phyloP scores from a whole-genome alignment of 2,888 invertebrate genomes.

The Bombylius discolor region DNA sequence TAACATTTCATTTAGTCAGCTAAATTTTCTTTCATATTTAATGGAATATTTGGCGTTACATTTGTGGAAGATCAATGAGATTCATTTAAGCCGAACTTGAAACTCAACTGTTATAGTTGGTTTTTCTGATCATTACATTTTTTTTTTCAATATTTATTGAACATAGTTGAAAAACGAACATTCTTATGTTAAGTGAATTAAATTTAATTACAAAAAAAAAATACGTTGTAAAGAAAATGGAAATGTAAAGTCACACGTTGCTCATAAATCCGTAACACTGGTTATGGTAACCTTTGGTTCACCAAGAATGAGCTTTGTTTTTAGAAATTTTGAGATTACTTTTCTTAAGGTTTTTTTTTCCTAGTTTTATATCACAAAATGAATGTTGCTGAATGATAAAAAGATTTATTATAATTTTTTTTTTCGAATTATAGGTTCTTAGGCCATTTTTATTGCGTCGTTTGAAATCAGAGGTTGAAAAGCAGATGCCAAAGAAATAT shows the following conservation, averaged over 20 bases:
- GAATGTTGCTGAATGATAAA: too few species aligned
- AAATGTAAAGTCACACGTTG: too few species aligned
- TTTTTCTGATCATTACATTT: background rate
- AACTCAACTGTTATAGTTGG: background rate
- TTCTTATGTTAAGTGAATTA: background rate
- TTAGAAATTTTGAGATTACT: too few species aligned
- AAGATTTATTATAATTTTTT: too few species aligned
- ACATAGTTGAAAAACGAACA: background rate
- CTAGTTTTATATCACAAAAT: too few species aligned
- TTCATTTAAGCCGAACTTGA: background rate
- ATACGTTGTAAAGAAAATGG: too few species aligned
- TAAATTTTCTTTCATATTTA: background rate
- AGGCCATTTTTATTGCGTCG: conserved; percentile 86
- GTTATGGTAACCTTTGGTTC: too few species aligned
- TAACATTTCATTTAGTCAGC: background rate
- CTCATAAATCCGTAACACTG: too few species aligned
- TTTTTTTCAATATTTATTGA: background rate
- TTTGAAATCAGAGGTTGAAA: conserved; percentile 89
- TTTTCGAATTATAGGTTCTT: conserved; percentile 49
- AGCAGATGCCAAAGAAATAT: conserved; percentile 93
- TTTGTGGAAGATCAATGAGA: background rate
- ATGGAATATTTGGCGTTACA: background rate
- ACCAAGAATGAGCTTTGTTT: too few species aligned
- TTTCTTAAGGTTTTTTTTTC: too few species aligned
- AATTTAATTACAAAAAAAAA: too few species aligned